phyloP scores from a whole-genome alignment of 2,888 invertebrate genomes.

The Nomada goodeniana region DNA sequence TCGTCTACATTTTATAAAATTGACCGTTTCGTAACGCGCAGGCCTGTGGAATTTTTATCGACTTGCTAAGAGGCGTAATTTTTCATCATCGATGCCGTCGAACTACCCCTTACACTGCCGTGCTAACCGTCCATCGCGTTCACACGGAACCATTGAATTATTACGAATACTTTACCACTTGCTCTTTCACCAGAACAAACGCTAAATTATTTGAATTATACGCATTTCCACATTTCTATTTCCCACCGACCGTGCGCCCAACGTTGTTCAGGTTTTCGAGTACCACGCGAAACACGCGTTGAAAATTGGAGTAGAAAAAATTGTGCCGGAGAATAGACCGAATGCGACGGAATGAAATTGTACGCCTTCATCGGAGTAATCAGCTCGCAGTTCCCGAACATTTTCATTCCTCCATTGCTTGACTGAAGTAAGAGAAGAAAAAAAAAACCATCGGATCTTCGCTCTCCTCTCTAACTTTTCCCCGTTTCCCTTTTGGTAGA shows the following conservation, averaged over 20 bases:
- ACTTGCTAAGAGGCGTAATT: neutral
- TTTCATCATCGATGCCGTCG: conserved; percentile 29
- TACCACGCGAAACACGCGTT: too few species aligned
- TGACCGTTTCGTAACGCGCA: neutral
- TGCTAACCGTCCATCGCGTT: conserved; percentile 46
- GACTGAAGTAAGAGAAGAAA: too few species aligned
- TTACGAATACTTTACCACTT: conserved; percentile 41
- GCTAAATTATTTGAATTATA: conserved; percentile 49
- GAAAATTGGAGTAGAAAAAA: too few species aligned
- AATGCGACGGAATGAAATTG: too few species aligned
- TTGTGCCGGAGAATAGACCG: too few species aligned
- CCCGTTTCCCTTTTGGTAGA: too few species aligned
- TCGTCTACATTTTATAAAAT: conserved; percentile 17
- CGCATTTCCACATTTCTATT: conserved; percentile 35
- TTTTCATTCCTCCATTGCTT: too few species aligned
- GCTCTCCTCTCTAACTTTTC: too few species aligned
- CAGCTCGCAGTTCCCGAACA: too few species aligned
- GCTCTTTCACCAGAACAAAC: conserved; percentile 40
- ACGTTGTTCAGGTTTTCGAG: neutral
- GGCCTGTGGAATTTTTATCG: conserved; percentile 36
- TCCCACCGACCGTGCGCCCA: conserved; percentile 12
- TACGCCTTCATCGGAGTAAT: too few species aligned
- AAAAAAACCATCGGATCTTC: too few species aligned
- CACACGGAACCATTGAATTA: conserved; percentile 29
- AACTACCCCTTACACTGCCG: neutral